A percentile compares a stretch with the other conserved stretches of the same genome.
These are phyloP conservation scores for Scortum barcoo DNA, from an alignment of 2,113 vertebrate species.

Conservation along the genomic window DNA sequence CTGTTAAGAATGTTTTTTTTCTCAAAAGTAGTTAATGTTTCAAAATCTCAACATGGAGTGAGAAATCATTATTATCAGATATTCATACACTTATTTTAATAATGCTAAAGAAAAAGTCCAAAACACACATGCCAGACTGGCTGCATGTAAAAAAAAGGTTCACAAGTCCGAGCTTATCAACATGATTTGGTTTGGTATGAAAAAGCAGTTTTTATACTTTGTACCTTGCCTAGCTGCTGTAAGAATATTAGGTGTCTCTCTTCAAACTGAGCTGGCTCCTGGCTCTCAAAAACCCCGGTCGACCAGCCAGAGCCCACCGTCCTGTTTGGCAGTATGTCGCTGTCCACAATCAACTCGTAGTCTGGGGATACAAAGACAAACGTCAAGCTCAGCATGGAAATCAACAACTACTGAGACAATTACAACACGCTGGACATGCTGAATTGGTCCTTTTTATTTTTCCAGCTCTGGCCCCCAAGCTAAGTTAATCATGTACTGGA, in stretches of 20 bases:
- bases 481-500: neutral
- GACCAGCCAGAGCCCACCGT: slow-evolving; percentile 84
- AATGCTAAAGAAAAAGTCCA: neutral
- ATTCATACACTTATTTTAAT: neutral
- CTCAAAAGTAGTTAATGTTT: neutral
- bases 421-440: neutral
- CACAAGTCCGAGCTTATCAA: neutral
- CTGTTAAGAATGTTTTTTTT: neutral
- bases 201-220: neutral
- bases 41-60: neutral
- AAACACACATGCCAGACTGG: neutral
- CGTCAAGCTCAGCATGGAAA: neutral
- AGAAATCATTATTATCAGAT: neutral
- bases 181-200: neutral
- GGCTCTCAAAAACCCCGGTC: slow-evolving; percentile 89
- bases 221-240: slow-evolving; percentile 96
- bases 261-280: slow-evolving; percentile 94
- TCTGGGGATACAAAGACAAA: slow-evolving; percentile 79
- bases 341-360: slow-evolving; percentile 94
- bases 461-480: neutral
- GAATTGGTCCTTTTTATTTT: neutral
- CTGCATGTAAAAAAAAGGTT: no score
- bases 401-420: slow-evolving; percentile 2
- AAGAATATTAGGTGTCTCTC: slow-evolving; percentile 97
- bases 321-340: slow-evolving; percentile 91